Percentiles rank a stretch among this genome's conserved stretches.
Conservation (phyloP, 2,888 invertebrate genomes). For the Xylota segnis region DNA sequence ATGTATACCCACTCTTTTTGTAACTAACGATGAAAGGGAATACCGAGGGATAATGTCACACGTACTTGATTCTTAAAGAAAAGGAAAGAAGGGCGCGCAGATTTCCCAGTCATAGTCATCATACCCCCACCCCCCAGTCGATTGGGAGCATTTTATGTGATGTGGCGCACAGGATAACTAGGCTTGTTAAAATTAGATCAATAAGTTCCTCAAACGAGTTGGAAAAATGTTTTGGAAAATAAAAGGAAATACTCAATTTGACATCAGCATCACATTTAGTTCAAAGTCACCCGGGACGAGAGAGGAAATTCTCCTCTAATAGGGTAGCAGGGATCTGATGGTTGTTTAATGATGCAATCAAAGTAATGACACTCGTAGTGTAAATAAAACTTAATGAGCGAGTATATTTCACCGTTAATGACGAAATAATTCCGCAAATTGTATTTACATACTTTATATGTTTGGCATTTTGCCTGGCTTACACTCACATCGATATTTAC, state of each 20-base stretch:
- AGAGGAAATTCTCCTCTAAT: neutral
- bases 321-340: neutral
- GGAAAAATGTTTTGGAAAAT: constrained; percentile 10
- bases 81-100: constrained; percentile 2
- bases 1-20: neutral
- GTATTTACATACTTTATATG: constrained; percentile 4
- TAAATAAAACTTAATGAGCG: constrained; percentile 24
- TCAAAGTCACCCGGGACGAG: neutral
- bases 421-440: constrained; percentile 10
- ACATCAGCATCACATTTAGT: constrained; percentile 22
- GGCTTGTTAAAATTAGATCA: constrained; percentile 41
- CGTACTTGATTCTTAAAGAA: neutral
- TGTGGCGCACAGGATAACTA: constrained; percentile 12
- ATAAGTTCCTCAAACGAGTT: constrained; percentile 22
- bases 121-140: neutral
- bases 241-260: constrained; percentile 16
- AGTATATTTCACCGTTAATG: constrained; percentile 19
- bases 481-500: neutral
- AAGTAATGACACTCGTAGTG: constrained; percentile 2
- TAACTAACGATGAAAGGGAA: constrained; percentile 11
- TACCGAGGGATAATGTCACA: constrained; percentile 28
- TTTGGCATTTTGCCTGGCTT: neutral
- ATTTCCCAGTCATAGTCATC: constrained; percentile 7
- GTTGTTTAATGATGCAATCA: constrained; percentile 23
- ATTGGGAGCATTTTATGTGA: constrained; percentile 3